Base-by-base conservation (phyloP, 2,888 invertebrate species). In the Epistrophe eligans region DNA sequence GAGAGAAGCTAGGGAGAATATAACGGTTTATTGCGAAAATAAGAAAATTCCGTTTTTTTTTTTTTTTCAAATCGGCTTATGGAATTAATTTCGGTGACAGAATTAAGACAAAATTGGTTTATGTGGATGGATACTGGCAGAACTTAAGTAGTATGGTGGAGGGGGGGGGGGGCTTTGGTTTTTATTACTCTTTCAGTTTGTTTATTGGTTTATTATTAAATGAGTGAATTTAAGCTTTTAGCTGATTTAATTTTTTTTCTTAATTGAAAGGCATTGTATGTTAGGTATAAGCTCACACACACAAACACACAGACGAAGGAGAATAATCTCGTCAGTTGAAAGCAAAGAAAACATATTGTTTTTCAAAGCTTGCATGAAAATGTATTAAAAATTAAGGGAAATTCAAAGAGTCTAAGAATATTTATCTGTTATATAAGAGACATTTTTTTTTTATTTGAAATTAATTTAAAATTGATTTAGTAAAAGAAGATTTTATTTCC, bases 51-150 rank as follows among this genome's bases (percentile, higher is more conserved):
- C 28, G 24, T 24, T 19, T 77, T 72, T 55, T 32, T 66, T 32
- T 66, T 40, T 17, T 58, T 55, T 60, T 38, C 50, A 74, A 79
- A 87, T 82, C 85, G 74, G 85, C 73, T 87, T 87, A 82, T 1
- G 74, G 77, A 79, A 81, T 82, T 82, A 87, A 82, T 87, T 82
- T 87, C 58, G 64, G 57, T 66, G 71, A 87, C 70, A 74, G 77
- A 82, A 87, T 79, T 82, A 77, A 62, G 60, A 58, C 67, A 38
- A 73, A 77, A 81, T 74, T 81, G 72, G 81, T 77, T 70, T 72
- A 62, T 19, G 64, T 70, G 70, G 28, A 55, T 66, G 70, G n/a
- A 70, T 70, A 70, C 38, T 55, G 70, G 24, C 1, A 24, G 24
- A 38, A 38, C 19, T 55, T 38, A 52, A 70, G 70, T 52, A 55